These are phyloP conservation scores for Sisor rabdophorus DNA, from an alignment of 2,113 vertebrate species.

Conservation along the genomic window DNA sequence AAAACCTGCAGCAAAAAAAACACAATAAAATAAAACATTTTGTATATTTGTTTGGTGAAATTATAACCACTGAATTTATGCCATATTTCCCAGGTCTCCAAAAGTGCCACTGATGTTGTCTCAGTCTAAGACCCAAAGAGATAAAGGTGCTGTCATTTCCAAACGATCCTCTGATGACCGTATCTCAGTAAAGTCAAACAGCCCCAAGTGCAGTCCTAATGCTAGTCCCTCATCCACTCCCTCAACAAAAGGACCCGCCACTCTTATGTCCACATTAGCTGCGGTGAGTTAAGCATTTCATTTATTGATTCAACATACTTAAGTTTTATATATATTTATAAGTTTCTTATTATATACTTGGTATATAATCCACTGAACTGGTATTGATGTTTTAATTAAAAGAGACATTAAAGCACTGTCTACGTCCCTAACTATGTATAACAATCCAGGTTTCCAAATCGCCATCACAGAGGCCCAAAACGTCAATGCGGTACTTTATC, in stretches of 20 bases:
- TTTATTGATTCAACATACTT: too few species aligned
- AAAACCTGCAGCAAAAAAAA: conserved; percentile 34
- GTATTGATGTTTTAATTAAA: too few species aligned
- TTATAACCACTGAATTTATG: not conserved
- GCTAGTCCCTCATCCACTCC: conserved; percentile 66
- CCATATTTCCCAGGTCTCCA: conserved; percentile 54
- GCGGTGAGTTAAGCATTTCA: not conserved
- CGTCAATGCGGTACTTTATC: conserved; percentile 81
- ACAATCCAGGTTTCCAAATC: conserved; percentile 63
- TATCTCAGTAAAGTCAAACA: conserved; percentile 69
- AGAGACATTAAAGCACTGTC: too few species aligned
- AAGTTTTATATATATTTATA: too few species aligned
- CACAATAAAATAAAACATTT: not conserved
- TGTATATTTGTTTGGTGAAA: not conserved
- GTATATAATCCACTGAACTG: too few species aligned
- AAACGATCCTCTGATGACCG: conserved; percentile 66
- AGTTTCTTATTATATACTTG: too few species aligned
- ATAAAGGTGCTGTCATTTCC: conserved; percentile 57
- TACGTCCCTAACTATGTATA: too few species aligned
- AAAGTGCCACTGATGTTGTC: conserved; percentile 60
- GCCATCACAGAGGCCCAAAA: conserved; percentile 62
- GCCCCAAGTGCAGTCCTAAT: conserved; percentile 66
- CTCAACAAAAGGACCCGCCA: conserved; percentile 72
- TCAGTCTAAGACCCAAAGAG: conserved; percentile 66
- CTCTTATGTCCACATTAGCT: not conserved